Evolutionary conservation across 2,888 invertebrate genomes (phyloP), one percentile per base, ranked within the genome.

Genomic region (Apodemia duryi): DNA sequence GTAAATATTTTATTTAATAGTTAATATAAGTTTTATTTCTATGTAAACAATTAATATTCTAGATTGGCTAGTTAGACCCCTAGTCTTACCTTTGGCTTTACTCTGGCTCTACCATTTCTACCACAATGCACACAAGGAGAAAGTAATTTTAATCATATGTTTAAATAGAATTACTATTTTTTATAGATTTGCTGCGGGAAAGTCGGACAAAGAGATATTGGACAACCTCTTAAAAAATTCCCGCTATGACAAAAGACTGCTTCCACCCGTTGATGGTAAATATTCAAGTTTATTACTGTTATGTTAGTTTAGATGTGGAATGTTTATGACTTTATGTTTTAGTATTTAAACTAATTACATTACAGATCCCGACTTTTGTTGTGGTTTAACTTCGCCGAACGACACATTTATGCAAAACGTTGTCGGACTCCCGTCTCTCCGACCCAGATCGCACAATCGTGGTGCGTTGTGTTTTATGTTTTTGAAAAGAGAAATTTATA

Each of bases 191-290:
- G 96, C 96, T 88, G 96, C 97, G 91, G 97, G 97, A 79, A 97
- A 96, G 93, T 97, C 97, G 86, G 97, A 97, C 94, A 97, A 97
- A 92, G 97, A 97, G 93, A 97, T 97, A 87, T 93, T 98, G 93
- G 98, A 98, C 94, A 95, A 97, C 91, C 94, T 98, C 81, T 93
- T 98, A 83, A 95, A 95, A 91, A 95, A 95, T 81, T 95, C 96
- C 83, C 95, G 97, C 89, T 98, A 98, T 93, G 98, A 98, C 93
- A 97, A 97, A 93, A 94, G 98, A 92, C 95, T 97, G 86, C 94
- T 97, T 82, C 98, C 98, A 80, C 97, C 97, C 80, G 97, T 97
- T 82, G 95, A 96, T 93, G 97, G 97, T 97, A 84, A 85, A 78
- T 82, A 71, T 51, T 21, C 6, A 2, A 5, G 43, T 29, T 38